Conservation (phyloP, 2,797 vertebrate genomes). For the Arrhamphus sclerolepis region DNA sequence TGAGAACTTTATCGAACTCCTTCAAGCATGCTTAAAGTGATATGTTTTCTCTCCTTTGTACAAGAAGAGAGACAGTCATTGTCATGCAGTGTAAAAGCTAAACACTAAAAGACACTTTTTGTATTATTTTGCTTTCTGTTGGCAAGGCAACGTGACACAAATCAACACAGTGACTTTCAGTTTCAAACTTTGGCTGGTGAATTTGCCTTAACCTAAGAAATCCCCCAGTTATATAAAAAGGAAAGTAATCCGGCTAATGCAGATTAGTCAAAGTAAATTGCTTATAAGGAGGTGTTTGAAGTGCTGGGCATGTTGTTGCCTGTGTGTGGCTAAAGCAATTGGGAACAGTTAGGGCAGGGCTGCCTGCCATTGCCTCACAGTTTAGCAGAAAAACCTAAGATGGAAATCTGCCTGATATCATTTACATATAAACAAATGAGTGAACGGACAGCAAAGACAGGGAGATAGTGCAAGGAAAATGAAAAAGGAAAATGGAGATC, state of each 20-base stretch:
- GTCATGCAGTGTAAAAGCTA: too few relatives aligned
- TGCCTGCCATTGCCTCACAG: conserved; percentile 20
- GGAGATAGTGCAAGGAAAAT: conserved; percentile 34
- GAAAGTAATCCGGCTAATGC: conserved; percentile 23
- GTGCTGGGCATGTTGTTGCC: conserved; percentile 40
- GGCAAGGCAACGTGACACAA: too few relatives aligned
- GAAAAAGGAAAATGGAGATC: conserved; percentile 40
- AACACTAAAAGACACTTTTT: too few relatives aligned
- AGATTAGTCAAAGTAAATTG: conserved; percentile 59
- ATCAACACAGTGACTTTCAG: too few relatives aligned
- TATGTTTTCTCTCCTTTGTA: conserved; percentile 13
- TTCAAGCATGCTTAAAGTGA: background rate
- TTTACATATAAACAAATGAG: conserved; percentile 17
- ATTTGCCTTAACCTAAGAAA: too few relatives aligned
- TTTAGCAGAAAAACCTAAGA: conserved; percentile 42
- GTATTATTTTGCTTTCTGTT: too few relatives aligned
- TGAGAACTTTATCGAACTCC: conserved; percentile 16
- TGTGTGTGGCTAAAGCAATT: conserved; percentile 27
- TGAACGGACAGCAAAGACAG: conserved; percentile 2
- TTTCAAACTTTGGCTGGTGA: too few relatives aligned
- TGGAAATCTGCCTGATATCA: conserved; percentile 41
- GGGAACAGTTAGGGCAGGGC: conserved; percentile 17
- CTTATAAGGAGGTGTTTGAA: conserved; percentile 39
- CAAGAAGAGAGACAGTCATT: conserved; percentile 3
- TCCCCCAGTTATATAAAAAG: background rate